Evolutionary conservation across 2,113 vertebrate species (phyloP), one percentile per base, ranked within the genome.

Genomic region (Gavia stellata): DNA sequence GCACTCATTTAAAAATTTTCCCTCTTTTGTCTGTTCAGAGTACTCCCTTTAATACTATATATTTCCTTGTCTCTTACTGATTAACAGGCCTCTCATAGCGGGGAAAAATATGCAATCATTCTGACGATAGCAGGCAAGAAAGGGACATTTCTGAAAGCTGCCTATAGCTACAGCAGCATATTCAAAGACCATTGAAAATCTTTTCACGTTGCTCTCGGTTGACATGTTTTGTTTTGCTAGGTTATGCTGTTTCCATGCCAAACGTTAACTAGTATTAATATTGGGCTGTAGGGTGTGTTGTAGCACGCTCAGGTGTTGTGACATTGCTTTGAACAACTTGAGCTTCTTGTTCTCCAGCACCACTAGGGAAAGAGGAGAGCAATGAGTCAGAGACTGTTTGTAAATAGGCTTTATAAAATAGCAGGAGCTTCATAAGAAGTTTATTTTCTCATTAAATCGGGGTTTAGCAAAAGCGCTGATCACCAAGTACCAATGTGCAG

Each of bases 371-470:
- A 80, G 66, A 61, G 59, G 28, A 85, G n/a, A 62, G 66, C 38
- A 20, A 3, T 29, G 47, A 84, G 21, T 47, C 26, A 36, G 55
- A 63, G 31, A 52, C 21, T 26, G 4, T 81, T 87, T 14, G 14
- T 80, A 58, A 63, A 70, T 9, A 28, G 83, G 13, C 49, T 65
- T 42, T 40, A 28, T 53, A 67, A 94, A 81, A 62, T 12, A 87
- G 83, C 28, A 94, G 34, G 67, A 61, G 59, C 59, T 53, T 88
- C 15, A 20, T 93, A 56, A 96, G 95, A 85, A 6, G 6, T 47
- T 62, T 40, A 36, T 62, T 92, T 49, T 31, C 66, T 42, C 9
- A 66, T 67, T 77, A 79, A 87, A 62, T 9, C 28, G 10, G 52
- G 40, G 38, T 34, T 86, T 92, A 92, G 92, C 44, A 82, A 79